Conservation (phyloP, 1,140 invertebrate species). For the Papilio machaon region DNA sequence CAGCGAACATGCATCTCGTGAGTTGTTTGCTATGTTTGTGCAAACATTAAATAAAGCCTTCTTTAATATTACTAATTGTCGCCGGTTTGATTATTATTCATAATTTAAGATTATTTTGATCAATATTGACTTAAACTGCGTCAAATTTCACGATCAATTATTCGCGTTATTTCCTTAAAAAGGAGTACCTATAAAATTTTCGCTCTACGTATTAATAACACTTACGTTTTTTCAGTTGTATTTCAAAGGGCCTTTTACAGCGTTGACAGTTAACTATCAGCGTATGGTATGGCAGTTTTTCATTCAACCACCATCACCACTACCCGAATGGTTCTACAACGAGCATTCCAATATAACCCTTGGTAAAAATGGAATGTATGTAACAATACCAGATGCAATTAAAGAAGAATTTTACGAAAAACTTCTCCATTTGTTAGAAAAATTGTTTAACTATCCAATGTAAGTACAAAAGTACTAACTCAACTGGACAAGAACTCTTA, state of each 20-base stretch:
- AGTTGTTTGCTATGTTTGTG: too few species aligned
- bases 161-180: not conserved
- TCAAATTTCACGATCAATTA: not conserved
- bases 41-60: too few species aligned
- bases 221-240: slow-evolving; percentile 51
- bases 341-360: slow-evolving; percentile 40
- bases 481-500: too few species aligned
- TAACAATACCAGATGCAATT: slow-evolving; percentile 48
- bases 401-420: slow-evolving; percentile 48
- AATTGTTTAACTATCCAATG: slow-evolving; percentile 47
- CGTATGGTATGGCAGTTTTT: slow-evolving; percentile 51
- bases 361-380: slow-evolving; percentile 38
- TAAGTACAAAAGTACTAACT: too few species aligned
- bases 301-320: slow-evolving; percentile 44
- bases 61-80: too few species aligned
- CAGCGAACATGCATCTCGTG: too few species aligned
- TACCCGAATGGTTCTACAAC: slow-evolving; percentile 59
- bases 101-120: too few species aligned
- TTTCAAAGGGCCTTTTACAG: slow-evolving; percentile 53
- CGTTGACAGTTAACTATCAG: slow-evolving; percentile 46
- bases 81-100: too few species aligned
- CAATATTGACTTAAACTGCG: not conserved
- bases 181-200: not conserved
- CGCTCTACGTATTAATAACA: not conserved
- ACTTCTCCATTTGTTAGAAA: slow-evolving; percentile 44